Percentiles rank a stretch among this genome's conserved stretches.
These are phyloP conservation scores for Camponotus floridanus DNA, from an alignment of 1,140 invertebrate genomes.

Conservation along the genomic window DNA sequence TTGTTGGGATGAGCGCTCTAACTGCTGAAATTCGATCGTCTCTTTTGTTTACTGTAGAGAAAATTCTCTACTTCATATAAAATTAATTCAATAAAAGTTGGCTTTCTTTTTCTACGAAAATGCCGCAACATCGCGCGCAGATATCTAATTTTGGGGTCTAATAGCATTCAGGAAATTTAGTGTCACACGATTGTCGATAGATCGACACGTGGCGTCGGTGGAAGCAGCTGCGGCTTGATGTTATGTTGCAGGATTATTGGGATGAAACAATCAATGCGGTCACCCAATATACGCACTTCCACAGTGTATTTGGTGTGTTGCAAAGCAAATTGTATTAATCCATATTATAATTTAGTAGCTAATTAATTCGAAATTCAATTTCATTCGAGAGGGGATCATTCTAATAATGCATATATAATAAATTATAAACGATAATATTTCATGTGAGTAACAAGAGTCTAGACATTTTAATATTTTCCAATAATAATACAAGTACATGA, in stretches of 20 bases:
- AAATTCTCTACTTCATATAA: neutral
- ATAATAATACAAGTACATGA: neutral
- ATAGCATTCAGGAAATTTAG: constrained; percentile 38
- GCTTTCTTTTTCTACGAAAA: neutral
- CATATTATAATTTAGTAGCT: constrained; percentile 56
- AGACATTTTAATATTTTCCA: neutral
- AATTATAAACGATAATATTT: neutral
- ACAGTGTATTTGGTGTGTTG: constrained; percentile 45
- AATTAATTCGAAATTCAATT: constrained; percentile 48
- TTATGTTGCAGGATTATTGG: constrained; percentile 48
- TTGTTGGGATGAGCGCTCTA: constrained; percentile 72
- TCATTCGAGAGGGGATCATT: neutral
- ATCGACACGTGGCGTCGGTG: constrained; percentile 38
- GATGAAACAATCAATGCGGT: constrained; percentile 54
- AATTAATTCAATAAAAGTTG: neutral
- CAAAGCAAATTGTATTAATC: constrained; percentile 41
- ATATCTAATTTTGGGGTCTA: constrained; percentile 24
- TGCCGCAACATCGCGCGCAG: neutral
- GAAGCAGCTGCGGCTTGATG: constrained; percentile 45
- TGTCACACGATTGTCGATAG: constrained; percentile 35
- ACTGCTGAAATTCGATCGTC: constrained; percentile 64
- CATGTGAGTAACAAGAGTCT: neutral
- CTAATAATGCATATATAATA: constrained; percentile 10
- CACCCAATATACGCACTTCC: constrained; percentile 50
- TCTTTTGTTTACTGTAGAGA: constrained; percentile 15